Base-by-base conservation (phyloP, 37 sponge, comb jelly and placozoan species). In the Petrosia ficiformis region DNA sequence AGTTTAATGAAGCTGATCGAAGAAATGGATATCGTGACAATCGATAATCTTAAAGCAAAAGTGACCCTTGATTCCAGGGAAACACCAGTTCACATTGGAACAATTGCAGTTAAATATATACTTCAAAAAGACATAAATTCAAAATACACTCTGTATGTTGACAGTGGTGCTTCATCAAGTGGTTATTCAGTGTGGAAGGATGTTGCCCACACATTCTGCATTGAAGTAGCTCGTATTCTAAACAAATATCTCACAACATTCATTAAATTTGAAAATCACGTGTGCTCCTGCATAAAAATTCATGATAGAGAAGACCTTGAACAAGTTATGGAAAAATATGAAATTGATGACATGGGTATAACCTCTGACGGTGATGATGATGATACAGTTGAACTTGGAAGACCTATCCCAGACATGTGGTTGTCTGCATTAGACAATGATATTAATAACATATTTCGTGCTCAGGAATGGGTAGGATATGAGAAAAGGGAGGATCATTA, bases 391-490 rank as follows among this genome's bases (percentile, higher is more conserved):
- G 14, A 48, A 14, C 8, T 48, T 48, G 63, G 63, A n/a, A 6
- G 63, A 5, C 5, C 22, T n/a, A 5, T 61, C 11, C 63, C 63
- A 26, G 63, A 61, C 11, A 5, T 5, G 5, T n/a, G 11, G 5
- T 5, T 61, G 5, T n/a, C 25, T 40, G 28, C 69, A 11, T 72
- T 86, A 16, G 5, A 8, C 6, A 81, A 86, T 30, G 69, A 73
- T 40, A 25, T 56, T 33, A 31, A 68, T 25, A 72, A 84, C 52
- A 61, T 80, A 31, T 89, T 84, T 52, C 38, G 80, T 24, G 64
- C 84, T 52, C 54, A 70, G 54, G 90, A 89, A 8, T 73, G 57
- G 39, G 77, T 89, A 33, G 90, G 84, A 8, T 89, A 89, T 79
- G 82, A 87, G 30, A 42, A 70, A 3, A 44, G 33, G n/a, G 76